Evolutionary conservation across 2,888 invertebrate species (phyloP), one percentile per base, ranked within the genome.

Genomic region (Pseudococcus jackbeardsleyi): DNA sequence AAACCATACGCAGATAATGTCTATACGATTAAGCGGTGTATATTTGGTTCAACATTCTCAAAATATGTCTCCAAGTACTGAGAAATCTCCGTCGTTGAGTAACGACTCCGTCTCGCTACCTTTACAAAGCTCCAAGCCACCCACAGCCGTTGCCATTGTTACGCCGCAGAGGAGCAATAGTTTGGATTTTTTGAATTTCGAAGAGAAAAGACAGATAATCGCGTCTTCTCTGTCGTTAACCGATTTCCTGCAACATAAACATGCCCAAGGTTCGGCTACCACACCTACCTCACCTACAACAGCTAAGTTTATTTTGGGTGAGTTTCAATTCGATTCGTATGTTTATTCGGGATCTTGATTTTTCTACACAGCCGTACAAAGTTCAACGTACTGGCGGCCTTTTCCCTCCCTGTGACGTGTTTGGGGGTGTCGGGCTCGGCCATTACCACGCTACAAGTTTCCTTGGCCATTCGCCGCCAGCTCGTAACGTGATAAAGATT

Each of bases 131-230:
- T 88, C 88, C 8, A 89, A 89, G 39, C 89, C 90, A 48, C 90
- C 90, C 22, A 85, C 88, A 68, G 90, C 90, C 89, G 90, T 91
- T 89, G 90, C 95, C 87, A 94, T 95, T 46, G 94, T 95, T 48
- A 93, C 94, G 48, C 95, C 95, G 0, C 95, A 95, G 90, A 92
- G 96, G 91, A 96, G 96, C 92, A 96, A 95, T 92, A 96, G 96
- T 91, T 93, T 96, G 93, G 96, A 96, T 93, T 96, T 96, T 93
- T 94, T 97, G 89, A 97, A 97, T 93, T 97, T 97, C 92, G 96
- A 97, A 92, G 97, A 97, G 93, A 96, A 96, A 92, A 93, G 97
- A 91, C 96, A 96, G 92, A 93, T 97, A 91, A 97, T 97, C 90
- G 97, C 97, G 84, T 96, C 96, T 90, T 96, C 96, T 86, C 92